A percentile compares a stretch with the other conserved stretches of the same genome.
phyloP scores from a whole-genome alignment of 2,888 invertebrate genomes.

The Epirrhoe alternata region DNA sequence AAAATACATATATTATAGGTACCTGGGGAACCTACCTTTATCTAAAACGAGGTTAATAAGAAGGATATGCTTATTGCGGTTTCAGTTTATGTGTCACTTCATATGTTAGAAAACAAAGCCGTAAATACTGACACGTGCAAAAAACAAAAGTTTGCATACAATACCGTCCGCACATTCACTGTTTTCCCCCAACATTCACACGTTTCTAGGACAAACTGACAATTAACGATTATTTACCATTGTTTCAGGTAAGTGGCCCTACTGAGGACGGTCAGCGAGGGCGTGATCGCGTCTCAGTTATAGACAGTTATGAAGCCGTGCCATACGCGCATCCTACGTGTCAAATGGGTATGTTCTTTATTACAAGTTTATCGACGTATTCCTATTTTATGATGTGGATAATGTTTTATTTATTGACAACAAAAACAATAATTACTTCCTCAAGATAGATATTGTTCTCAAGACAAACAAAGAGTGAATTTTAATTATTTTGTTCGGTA shows the following conservation, averaged over 20 bases:
- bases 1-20: too few species aligned
- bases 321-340: slow-evolving; percentile 28
- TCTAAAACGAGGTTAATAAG: too few species aligned
- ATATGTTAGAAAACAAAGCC: too few species aligned
- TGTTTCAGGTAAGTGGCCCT: slow-evolving; percentile 47
- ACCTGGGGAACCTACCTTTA: too few species aligned
- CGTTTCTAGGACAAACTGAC: slow-evolving; percentile 9
- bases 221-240: slow-evolving; percentile 23
- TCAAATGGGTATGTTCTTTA: slow-evolving; percentile 39
- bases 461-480: too few species aligned
- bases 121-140: neutral
- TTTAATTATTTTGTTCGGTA: too few species aligned
- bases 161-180: neutral
- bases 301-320: slow-evolving; percentile 6
- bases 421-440: too few species aligned
- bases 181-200: slow-evolving; percentile 9
- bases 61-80: too few species aligned
- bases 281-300: slow-evolving; percentile 7
- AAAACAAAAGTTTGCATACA: neutral
- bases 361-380: neutral
- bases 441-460: too few species aligned
- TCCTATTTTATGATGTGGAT: too few species aligned
- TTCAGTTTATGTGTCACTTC: too few species aligned
- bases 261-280: neutral
- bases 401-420: too few species aligned